Evolutionary conservation across 2,888 invertebrate species (phyloP).

Genomic region (Cheilosia grossa): DNA sequence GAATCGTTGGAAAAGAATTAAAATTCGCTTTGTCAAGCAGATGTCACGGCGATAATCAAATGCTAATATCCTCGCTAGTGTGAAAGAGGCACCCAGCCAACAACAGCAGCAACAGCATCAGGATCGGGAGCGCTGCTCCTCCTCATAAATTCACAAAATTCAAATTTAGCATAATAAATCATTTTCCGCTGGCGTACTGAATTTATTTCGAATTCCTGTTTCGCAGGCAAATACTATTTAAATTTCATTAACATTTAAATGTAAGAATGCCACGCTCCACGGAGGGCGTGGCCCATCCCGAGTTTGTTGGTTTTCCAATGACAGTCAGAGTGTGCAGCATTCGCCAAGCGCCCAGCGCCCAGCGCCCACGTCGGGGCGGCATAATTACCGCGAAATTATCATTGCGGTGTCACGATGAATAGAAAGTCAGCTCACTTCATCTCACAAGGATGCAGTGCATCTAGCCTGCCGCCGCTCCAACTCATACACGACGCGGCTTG

Average conservation of each 20-base stretch:
- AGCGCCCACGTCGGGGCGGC: slow-evolving; percentile 63
- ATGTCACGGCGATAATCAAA: slow-evolving; percentile 74
- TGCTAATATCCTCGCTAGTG: slow-evolving; percentile 71
- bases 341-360: neutral
- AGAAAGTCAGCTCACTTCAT: slow-evolving; percentile 60
- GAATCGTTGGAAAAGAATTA: slow-evolving; percentile 69
- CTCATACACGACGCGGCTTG: slow-evolving; percentile 9
- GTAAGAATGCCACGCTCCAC: slow-evolving; percentile 13
- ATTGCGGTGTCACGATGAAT: slow-evolving; percentile 69
- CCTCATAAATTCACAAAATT: slow-evolving; percentile 74
- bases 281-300: slow-evolving; percentile 57
- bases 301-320: slow-evolving; percentile 67
- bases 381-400: slow-evolving; percentile 71
- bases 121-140: slow-evolving; percentile 45
- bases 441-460: slow-evolving; percentile 59
- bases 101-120: slow-evolving; percentile 19
- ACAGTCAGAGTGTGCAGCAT: slow-evolving; percentile 15
- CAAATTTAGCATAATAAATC: slow-evolving; percentile 74
- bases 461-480: slow-evolving; percentile 4
- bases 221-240: slow-evolving; percentile 71
- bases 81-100: slow-evolving; percentile 35
- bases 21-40: slow-evolving; percentile 74
- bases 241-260: slow-evolving; percentile 75
- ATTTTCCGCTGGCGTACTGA: slow-evolving; percentile 68
- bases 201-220: slow-evolving; percentile 73